Percentiles rank a stretch among this genome's conserved stretches.
These are phyloP conservation scores for Mixornis gularis DNA, from an alignment of 2,113 vertebrate genomes.

Conservation along the genomic window DNA sequence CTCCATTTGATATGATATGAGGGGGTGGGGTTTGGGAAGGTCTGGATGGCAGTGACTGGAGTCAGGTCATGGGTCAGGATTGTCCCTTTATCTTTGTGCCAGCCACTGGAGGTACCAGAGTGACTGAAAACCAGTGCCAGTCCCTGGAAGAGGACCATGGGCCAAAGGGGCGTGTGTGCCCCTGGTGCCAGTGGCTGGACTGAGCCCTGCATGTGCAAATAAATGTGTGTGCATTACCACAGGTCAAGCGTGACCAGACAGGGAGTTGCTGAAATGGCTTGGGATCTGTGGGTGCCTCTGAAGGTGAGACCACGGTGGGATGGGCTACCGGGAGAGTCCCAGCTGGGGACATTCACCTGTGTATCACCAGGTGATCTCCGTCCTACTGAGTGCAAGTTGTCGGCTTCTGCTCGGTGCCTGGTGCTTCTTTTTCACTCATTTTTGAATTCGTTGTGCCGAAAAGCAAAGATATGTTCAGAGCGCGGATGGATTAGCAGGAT, in stretches of 20 bases:
- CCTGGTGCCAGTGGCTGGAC: not conserved
- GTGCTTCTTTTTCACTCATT: not conserved
- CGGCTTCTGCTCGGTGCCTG: not conserved
- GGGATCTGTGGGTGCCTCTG: not conserved
- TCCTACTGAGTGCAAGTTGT: not conserved
- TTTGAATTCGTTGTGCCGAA: not conserved
- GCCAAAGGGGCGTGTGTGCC: not conserved
- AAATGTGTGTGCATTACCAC: not conserved
- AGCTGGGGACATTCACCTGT: not conserved
- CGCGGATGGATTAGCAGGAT: accelerated
- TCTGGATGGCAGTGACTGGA: not conserved
- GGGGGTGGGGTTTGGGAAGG: accelerated
- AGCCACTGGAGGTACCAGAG: not conserved
- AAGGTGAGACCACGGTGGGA: not conserved
- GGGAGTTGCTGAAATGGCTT: not conserved
- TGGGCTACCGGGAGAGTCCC: not conserved
- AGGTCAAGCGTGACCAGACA: not conserved
- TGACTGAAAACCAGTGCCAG: not conserved
- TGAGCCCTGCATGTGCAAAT: not conserved
- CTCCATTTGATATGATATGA: accelerated
- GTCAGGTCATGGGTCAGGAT: not conserved
- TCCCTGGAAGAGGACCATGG: accelerated
- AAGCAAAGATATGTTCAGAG: not conserved
- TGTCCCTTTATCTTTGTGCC: not conserved
- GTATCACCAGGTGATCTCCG: accelerated